A percentile compares a stretch with the other conserved stretches of the same genome.
These are phyloP conservation scores for Acrocephalus scirpaceus DNA, from an alignment of 2,797 vertebrate genomes.

Conservation along the genomic window DNA sequence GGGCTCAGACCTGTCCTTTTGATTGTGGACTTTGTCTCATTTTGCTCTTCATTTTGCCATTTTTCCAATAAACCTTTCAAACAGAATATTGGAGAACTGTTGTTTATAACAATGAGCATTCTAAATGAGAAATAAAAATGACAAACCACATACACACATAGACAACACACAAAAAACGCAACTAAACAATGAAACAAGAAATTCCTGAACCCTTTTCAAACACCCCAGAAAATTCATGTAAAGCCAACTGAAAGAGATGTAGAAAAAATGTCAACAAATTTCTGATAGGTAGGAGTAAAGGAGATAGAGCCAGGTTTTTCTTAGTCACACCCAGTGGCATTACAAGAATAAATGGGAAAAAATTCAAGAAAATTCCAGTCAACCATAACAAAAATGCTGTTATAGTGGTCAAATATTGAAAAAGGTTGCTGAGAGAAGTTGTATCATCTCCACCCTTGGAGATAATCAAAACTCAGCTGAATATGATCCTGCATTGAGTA, in stretches of 20 bases:
- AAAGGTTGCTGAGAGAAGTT: background rate
- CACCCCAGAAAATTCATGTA: background rate
- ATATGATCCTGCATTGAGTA: background rate
- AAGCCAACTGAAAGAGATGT: background rate
- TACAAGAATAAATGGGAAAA: background rate
- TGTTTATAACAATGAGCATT: background rate
- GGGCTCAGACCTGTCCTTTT: no score
- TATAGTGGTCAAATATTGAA: background rate
- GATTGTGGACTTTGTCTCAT: no score
- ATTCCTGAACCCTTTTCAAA: background rate
- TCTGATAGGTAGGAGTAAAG: background rate
- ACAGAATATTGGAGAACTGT: no score
- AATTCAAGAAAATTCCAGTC: background rate
- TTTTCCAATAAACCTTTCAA: no score
- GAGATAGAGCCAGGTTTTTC: background rate
- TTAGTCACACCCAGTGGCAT: background rate
- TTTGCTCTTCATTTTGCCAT: no score
- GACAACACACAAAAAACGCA: background rate
- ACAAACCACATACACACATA: accelerated
- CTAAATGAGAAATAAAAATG: background rate
- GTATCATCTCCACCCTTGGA: background rate
- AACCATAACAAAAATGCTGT: background rate
- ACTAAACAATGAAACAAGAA: background rate
- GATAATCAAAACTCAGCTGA: background rate
- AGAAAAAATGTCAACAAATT: background rate